These are phyloP conservation scores for Anneissia japonica DNA, from an alignment of 35 echinoderm and acorn worm genomes.

Conservation along the genomic window DNA sequence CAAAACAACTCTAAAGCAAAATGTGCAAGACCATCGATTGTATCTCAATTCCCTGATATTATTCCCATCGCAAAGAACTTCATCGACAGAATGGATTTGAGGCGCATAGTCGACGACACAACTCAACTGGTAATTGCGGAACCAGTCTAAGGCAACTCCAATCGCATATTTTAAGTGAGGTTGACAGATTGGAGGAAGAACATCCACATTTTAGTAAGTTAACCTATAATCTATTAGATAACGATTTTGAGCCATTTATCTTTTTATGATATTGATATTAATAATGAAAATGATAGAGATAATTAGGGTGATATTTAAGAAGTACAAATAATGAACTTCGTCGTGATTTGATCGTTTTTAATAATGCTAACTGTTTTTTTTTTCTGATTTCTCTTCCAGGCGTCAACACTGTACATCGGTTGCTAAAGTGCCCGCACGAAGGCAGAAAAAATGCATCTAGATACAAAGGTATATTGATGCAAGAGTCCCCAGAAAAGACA, in stretches of 20 bases:
- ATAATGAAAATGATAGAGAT: too few species aligned
- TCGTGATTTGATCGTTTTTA: too few species aligned
- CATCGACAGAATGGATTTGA: constrained; percentile 60
- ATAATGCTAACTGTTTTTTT: neutral
- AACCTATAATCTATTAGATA: too few species aligned
- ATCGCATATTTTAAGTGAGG: constrained; percentile 16
- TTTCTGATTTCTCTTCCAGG: neutral
- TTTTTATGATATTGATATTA: too few species aligned
- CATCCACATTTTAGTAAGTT: constrained; percentile 27
- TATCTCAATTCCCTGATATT: neutral
- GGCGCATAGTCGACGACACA: constrained; percentile 42
- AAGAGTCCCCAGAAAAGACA: constrained; percentile 16
- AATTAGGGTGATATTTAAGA: too few species aligned
- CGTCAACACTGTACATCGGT: neutral
- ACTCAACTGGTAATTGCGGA: constrained; percentile 44
- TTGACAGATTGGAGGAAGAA: constrained; percentile 17
- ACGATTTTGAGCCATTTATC: too few species aligned
- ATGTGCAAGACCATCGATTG: neutral
- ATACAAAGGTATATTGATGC: constrained; percentile 54
- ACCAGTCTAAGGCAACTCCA: constrained; percentile 44
- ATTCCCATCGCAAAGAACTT: constrained; percentile 27
- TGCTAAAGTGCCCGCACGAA: constrained; percentile 35
- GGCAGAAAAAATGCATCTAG: neutral
- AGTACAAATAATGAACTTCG: too few species aligned
- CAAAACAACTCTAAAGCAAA: neutral